Conservation (phyloP, 1,140 invertebrate species). For the Calosoma granatense region DNA sequence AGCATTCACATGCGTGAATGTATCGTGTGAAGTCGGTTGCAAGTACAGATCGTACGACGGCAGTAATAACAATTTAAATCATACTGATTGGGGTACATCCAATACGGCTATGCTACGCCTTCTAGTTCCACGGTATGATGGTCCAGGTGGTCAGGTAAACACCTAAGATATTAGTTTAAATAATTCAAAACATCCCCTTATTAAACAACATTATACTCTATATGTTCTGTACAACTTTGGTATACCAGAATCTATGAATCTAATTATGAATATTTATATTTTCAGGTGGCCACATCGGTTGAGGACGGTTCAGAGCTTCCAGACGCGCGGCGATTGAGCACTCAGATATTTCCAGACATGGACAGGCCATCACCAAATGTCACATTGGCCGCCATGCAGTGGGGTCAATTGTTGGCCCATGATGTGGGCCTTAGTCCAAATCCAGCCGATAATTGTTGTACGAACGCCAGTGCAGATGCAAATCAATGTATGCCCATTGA, state of each 20-base stretch:
- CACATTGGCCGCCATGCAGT: conserved; percentile 38
- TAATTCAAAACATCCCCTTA: too few relatives aligned
- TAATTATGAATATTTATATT: neutral
- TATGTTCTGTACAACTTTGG: too few relatives aligned
- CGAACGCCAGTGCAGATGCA: conserved; percentile 43
- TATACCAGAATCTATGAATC: too few relatives aligned
- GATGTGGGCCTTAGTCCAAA: conserved; percentile 34
- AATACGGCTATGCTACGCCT: conserved; percentile 43
- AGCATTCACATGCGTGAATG: neutral
- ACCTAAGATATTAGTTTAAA: neutral
- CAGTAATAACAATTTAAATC: conserved; percentile 49
- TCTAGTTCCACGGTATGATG: conserved; percentile 43
- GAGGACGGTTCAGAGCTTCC: neutral
- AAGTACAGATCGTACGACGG: conserved; percentile 49
- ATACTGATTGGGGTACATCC: conserved; percentile 49
- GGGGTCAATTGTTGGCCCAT: conserved; percentile 49
- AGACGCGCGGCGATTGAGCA: neutral
- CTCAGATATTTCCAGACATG: neutral
- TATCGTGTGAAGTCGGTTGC: neutral
- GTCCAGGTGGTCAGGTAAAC: neutral
- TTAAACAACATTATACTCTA: too few relatives aligned
- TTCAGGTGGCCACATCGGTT: neutral
- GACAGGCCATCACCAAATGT: neutral
- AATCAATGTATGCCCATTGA: conserved; percentile 54
- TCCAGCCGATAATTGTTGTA: conserved; percentile 32